Base-by-base conservation (phyloP, 2,113 vertebrate species). In the Siniperca chuatsi region DNA sequence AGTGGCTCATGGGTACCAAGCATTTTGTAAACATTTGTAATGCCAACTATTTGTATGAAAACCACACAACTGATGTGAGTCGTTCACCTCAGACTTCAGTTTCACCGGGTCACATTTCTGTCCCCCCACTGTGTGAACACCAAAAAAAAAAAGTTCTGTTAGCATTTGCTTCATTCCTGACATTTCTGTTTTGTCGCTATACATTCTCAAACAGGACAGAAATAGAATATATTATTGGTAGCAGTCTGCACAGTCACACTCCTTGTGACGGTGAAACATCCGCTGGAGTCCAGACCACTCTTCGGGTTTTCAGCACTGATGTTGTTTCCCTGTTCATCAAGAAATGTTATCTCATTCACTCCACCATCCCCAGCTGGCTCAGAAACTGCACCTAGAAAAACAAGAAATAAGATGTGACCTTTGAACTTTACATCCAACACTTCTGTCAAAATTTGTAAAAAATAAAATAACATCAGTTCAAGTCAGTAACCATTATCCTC, bases 231-330 rank as follows among this genome's bases (percentile, higher is more conserved):
- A 25, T 21, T 85, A 20, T n/a, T 70, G 61, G 4, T 20, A 1
- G 7, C 2, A 2, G 35, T 7, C 37, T 55, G 66, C 48, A 85
- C 0, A 16, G 46, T 44, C 18, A 23, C 40, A 20, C 23, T 83
- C 33, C 50, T 65, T 1, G 11, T 66, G 18, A 78, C 25, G 6
- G 0, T 70, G 35, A 61, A 33, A 57, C 66, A 73, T 46, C 4
- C 12, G 0, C 0, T 1, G 16, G 48, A 8, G 2, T n/a, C 11
- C 0, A 0, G 0, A 4, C 0, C 0, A 16, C 4, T 55, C 16
- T 16, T 48, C 0, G 20, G 13, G 0, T 66, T 6, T 1, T 50
- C 42, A 20, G 55, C 68, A 2, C 0, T 0, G 0, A 85, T 42
- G 0, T 4, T 0, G 0, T 46, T 61, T 40, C 57, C 50, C 6